phyloP scores from a whole-genome alignment of 1,140 invertebrate genomes.

The Mesaphorura yosii region DNA sequence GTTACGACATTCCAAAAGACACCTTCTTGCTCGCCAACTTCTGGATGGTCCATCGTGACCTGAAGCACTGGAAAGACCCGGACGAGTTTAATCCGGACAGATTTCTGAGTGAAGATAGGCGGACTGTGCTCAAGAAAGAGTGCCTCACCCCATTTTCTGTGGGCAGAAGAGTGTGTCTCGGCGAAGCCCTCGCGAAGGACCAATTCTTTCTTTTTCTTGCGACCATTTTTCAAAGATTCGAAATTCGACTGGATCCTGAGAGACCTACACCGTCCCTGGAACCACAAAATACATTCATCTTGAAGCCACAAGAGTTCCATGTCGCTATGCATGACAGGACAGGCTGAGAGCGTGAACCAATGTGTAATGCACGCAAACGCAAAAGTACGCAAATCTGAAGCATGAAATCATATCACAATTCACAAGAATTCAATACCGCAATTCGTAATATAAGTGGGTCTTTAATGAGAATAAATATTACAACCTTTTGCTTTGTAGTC shows the following conservation, averaged over 20 bases:
- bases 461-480: too few relatives aligned
- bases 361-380: too few relatives aligned
- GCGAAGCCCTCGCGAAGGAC: background rate
- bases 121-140: background rate
- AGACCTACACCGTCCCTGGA: background rate
- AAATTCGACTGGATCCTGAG: background rate
- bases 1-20: constrained; percentile 35
- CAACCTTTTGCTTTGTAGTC: too few relatives aligned
- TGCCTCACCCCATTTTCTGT: background rate
- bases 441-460: too few relatives aligned
- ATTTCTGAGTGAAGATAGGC: background rate
- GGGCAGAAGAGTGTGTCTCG: background rate
- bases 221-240: constrained; percentile 9
- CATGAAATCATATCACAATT: too few relatives aligned
- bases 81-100: constrained; percentile 37
- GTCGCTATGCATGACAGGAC: constrained; percentile 1
- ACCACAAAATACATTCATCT: background rate
- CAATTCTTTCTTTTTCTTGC: constrained; percentile 4
- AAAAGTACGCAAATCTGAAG: too few relatives aligned
- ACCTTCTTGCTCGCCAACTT: constrained; percentile 36
- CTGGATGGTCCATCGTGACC: constrained; percentile 37
- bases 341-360: background rate
- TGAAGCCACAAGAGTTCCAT: background rate
- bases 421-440: too few relatives aligned
- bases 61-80: constrained; percentile 37